Percentiles rank a stretch among this genome's conserved stretches.
Conservation (phyloP, 2,113 vertebrate genomes). For the Oryzias celebensis region DNA sequence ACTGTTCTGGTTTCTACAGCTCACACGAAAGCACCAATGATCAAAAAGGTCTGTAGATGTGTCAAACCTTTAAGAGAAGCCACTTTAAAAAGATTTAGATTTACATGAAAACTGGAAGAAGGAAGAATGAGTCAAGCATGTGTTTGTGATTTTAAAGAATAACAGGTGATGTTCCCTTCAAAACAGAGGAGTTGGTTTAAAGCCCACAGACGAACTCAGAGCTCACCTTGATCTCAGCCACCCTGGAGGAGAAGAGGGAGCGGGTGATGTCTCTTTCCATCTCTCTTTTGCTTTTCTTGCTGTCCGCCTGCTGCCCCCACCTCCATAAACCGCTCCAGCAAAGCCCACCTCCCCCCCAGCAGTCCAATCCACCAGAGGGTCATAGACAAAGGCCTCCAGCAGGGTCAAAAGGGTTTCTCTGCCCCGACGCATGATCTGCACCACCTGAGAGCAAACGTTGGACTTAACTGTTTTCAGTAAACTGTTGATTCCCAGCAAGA, state of each 20-base stretch:
- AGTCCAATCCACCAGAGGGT: slow-evolving; percentile 98
- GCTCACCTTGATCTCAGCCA: slow-evolving; percentile 96
- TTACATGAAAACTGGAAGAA: background rate
- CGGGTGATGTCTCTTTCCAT: slow-evolving; percentile 98
- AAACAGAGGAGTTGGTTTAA: too few species aligned
- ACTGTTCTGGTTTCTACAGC: too few species aligned
- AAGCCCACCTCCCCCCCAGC: slow-evolving; percentile 96
- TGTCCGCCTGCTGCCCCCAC: slow-evolving; percentile 97
- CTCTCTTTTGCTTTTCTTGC: slow-evolving; percentile 95
- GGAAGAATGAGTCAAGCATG: too few species aligned
- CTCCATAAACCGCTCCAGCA: slow-evolving; percentile 95
- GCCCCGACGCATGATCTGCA: slow-evolving; percentile 96
- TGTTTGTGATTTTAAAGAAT: too few species aligned
- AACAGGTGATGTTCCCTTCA: too few species aligned
- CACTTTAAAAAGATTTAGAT: background rate
- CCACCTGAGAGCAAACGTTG: slow-evolving; percentile 76
- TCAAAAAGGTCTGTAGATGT: too few species aligned
- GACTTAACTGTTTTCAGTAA: background rate
- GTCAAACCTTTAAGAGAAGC: too few species aligned
- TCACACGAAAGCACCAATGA: too few species aligned
- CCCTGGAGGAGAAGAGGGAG: slow-evolving; percentile 95
- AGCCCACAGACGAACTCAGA: too few species aligned
- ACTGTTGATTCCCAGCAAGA: background rate
- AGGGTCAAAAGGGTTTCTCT: slow-evolving; percentile 94
- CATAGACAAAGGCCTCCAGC: slow-evolving; percentile 96